Conservation (phyloP, 2,797 vertebrate genomes). For the Crax fasciolata region DNA sequence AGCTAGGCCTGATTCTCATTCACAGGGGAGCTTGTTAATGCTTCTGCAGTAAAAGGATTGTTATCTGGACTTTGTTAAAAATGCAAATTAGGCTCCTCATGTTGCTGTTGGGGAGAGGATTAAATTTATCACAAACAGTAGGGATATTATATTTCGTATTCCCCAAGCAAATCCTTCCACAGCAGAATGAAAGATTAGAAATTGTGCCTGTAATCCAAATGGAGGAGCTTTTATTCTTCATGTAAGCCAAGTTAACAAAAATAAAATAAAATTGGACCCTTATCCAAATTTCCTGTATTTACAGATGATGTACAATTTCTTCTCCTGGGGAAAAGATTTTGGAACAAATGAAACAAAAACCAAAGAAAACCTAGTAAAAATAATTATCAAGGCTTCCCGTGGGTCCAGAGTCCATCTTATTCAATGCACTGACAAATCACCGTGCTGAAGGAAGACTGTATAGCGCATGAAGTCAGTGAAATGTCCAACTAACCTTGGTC, state of each 20-base stretch:
- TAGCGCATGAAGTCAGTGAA: background rate
- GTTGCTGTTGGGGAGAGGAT: conserved; percentile 30
- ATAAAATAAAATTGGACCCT: background rate
- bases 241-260: background rate
- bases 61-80: background rate
- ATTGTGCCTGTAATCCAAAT: background rate
- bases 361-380: background rate
- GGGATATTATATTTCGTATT: conserved; percentile 8
- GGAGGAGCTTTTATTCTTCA: background rate
- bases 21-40: background rate
- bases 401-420: background rate
- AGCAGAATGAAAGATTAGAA: background rate
- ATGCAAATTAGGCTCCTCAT: conserved; percentile 32
- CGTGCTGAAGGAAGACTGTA: background rate
- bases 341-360: background rate
- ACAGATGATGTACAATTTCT: background rate
- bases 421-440: background rate
- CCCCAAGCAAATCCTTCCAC: background rate
- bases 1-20: background rate
- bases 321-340: background rate
- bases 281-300: background rate
- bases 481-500: background rate
- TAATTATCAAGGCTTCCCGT: background rate
- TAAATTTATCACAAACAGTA: conserved; percentile 41
- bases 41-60: background rate